Base-by-base conservation (phyloP, 2,113 vertebrate genomes). In the Etheostoma spectabile region DNA sequence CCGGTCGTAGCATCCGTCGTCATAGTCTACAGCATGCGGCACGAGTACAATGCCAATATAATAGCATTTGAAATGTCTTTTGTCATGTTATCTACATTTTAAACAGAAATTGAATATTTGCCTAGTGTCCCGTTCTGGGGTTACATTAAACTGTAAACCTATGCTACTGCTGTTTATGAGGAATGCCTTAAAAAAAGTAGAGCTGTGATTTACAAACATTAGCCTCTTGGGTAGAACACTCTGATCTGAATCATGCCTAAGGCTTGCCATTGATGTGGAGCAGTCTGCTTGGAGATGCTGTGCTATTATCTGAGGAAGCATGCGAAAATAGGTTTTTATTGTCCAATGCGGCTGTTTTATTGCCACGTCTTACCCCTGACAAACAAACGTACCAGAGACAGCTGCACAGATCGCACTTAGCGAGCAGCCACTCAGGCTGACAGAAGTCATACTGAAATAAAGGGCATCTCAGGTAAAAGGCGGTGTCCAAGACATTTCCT, bases 401-500 rank as follows among this genome's bases (percentile, higher is more conserved):
- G 89, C 83, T 68, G 86, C 86, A 70, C 83, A 84, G 86, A 90
- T 89, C 89, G 85, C 88, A 92, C 88, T 93, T 87, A 82, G 79
- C 22, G 67, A 80, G 77, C 77, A 90, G 85, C 79, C 83, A 77
- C 69, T 91, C 77, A 64, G 69, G 63, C 79, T 84, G 85, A 74
- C 85, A 75, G 77, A 69, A 82, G 76, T 83, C 77, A 16, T 66
- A 15, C 65, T 52, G 72, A 84, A 87, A 92, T 71, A 73, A 88
- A 89, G 91, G 85, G 68, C 90, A 65, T 67, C 83, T 75, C 73
- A 90, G 91, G 88, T 91, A 89, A 90, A 86, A 86, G 61, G 62
- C 24, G 11, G 56, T 56, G 84, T 91, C 80, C 67, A 70, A 78
- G 57, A 64, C 85, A 49, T 77, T 86, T 89, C 82, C 64, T 69